phyloP scores from a whole-genome alignment of 1,140 invertebrate genomes.

The Atta cephalotes region DNA sequence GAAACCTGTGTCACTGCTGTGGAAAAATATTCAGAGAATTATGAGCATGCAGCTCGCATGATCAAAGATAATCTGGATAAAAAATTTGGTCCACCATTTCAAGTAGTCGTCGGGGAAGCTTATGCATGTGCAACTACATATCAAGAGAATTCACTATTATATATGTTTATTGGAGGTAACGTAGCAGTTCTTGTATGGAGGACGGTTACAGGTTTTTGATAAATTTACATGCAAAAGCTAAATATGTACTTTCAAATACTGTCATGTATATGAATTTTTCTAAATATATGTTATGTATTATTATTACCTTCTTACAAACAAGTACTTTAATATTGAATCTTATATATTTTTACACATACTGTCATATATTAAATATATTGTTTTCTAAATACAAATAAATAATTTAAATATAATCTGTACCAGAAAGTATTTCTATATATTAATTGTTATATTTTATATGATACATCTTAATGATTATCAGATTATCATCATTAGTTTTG shows the following conservation, averaged over 20 bases:
- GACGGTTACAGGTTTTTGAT: constrained; percentile 78
- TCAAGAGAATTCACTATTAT: constrained; percentile 95
- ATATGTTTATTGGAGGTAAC: constrained; percentile 97
- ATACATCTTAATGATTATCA: not conserved
- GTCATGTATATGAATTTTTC: constrained; percentile 17
- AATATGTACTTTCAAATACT: not conserved
- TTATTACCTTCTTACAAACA: constrained; percentile 1
- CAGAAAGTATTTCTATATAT: not conserved
- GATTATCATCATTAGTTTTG: constrained; percentile 1
- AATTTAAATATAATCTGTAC: not conserved
- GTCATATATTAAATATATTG: not conserved
- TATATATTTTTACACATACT: not conserved
- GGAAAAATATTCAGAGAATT: constrained; percentile 95
- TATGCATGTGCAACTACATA: constrained; percentile 97
- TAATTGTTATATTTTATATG: not conserved
- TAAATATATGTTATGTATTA: constrained; percentile 30
- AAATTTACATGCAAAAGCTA: not conserved
- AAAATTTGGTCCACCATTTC: constrained; percentile 97
- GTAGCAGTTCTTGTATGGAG: constrained; percentile 96
- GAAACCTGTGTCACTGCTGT: constrained; percentile 96
- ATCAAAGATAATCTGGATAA: constrained; percentile 98
- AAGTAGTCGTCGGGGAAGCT: constrained; percentile 96
- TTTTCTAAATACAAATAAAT: not conserved
- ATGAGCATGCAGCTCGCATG: constrained; percentile 91
- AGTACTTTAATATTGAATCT: not conserved